Evolutionary conservation across 2,113 vertebrate species (phyloP), one percentile per base, ranked within the genome.

Genomic region (Bostrychus sinensis): DNA sequence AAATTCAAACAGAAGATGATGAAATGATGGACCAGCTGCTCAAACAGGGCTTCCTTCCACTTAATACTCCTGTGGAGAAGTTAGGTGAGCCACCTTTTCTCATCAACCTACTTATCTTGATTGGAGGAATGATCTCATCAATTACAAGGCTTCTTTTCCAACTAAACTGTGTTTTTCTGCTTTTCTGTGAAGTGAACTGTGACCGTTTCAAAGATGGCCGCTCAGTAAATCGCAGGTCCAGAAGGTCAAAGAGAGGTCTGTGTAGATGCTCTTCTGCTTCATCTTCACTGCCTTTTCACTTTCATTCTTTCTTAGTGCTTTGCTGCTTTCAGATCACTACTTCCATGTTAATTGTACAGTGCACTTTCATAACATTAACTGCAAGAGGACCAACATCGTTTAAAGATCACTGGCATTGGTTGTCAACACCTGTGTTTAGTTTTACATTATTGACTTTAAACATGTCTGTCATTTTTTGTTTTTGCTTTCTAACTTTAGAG

Each of bases 1-100:
- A 99, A 77, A 96, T 99, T 74, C 96, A 98, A 72, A 94, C 96
- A 0, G 96, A 98, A 12, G 96, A 98, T 4, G 93, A 96, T 14
- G 94, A 95, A 51, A 95, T 98, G 96, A 94, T 95, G 93, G 95
- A 93, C 8, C 96, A 98, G 89, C 95, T 99, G 1, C 89, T 98
- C 1, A 93, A 95, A 56, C 97, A 98, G 85, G 97, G 97, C 32
- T 99, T 97, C 77, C 95, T 99, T 36, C 96, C 97, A 1, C 84
- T 98, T 63, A 98, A 94, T 85, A 99, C 96, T 1, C 96, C 96
- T 0, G 93, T 99, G 58, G 96, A 98, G 91, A 97, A 94, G 85
- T 92, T 94, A 32, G 97, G 97, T 98, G 79, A 80, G 62, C 42
- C 14, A 9, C 17, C 48, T 30, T 51, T 51, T 14, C 16, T 8